Evolutionary conservation across 2,888 invertebrate species (phyloP), one percentile per base, ranked within the genome.

Genomic region (Chymomyza amoena): DNA sequence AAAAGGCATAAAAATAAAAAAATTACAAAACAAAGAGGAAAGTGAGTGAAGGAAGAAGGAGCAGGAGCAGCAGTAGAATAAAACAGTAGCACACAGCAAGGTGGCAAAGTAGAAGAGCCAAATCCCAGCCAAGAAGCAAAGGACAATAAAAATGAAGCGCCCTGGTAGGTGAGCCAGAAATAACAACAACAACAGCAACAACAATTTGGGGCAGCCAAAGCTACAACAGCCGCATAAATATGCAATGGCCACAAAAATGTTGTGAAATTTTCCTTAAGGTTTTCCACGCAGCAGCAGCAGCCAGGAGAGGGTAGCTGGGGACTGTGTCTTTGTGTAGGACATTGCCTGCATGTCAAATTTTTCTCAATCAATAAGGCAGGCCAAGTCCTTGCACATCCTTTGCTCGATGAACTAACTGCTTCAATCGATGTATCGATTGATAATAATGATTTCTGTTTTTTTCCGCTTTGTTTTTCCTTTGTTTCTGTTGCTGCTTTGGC

Each of bases 391-490:
- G 39, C 13, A 45, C 39, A 13, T 45, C 6, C 39, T 13, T 45
- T 45, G 39, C 13, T 10, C 39, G 39, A 45, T 45, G 39, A 45
- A 45, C 39, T 45, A 45, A 45, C 39, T 45, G 39, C 54, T 32
- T 25, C 69, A 80, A 84, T 86, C 84, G 77, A 84, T 83, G 45
- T 79, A 83, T 79, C 81, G 81, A 86, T 84, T 84, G 72, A 65
- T 62, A 51, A 64, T 79, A 75, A 79, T 76, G 70, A 75, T 70
- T 76, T 70, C 65, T 64, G 52, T 56, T 18, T 13, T 16, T 25
- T 25, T 54, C 15, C 36, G 15, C 51, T 50, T 25, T 62, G 13
- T 20, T 25, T 32, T 15, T 25, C 50, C 25, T 28, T 25, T 28
- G 28, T 13, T 3, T 4, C 39, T 13, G 10, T 18, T 5, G 57